Evolutionary conservation across 2,113 vertebrate species (phyloP).

Genomic region (Otus sunia): DNA sequence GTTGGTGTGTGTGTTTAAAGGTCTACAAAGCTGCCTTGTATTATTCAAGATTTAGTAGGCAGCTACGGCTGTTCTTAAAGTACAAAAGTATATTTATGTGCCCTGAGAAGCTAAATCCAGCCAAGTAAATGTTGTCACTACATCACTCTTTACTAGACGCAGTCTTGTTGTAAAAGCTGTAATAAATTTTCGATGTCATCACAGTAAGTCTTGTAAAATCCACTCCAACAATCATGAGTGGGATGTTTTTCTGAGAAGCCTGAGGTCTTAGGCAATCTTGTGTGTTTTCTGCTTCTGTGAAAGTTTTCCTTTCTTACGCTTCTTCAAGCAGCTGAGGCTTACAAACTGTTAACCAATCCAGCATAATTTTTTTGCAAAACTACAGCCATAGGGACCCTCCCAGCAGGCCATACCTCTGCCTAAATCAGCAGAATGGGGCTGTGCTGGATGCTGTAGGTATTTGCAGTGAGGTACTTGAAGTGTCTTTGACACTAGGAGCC

Average conservation of each 20-base stretch:
- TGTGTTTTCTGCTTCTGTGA: neutral
- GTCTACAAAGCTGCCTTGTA: constrained; percentile 45
- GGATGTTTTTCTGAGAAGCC: neutral
- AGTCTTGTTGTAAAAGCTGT: constrained; percentile 35
- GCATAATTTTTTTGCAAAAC: neutral
- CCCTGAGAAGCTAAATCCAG: constrained; percentile 33
- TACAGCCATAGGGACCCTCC: neutral
- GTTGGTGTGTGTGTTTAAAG: constrained; percentile 31
- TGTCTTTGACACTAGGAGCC: neutral
- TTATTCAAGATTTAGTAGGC: constrained; percentile 48
- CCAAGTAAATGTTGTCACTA: constrained; percentile 45
- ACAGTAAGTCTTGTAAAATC: constrained; percentile 36
- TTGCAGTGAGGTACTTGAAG: neutral
- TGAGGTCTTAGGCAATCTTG: neutral
- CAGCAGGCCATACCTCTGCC: neutral
- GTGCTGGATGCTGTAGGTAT: neutral
- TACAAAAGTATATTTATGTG: constrained; percentile 48
- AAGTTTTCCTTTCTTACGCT: neutral
- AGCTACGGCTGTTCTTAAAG: neutral
- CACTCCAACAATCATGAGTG: constrained; percentile 12
- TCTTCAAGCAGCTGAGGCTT: neutral
- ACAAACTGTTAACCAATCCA: neutral
- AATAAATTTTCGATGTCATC: constrained; percentile 59
- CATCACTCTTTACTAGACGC: constrained; percentile 48
- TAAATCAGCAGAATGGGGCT: neutral